Conservation (phyloP, 1,140 invertebrate genomes). For the Agrypnia vestita region DNA sequence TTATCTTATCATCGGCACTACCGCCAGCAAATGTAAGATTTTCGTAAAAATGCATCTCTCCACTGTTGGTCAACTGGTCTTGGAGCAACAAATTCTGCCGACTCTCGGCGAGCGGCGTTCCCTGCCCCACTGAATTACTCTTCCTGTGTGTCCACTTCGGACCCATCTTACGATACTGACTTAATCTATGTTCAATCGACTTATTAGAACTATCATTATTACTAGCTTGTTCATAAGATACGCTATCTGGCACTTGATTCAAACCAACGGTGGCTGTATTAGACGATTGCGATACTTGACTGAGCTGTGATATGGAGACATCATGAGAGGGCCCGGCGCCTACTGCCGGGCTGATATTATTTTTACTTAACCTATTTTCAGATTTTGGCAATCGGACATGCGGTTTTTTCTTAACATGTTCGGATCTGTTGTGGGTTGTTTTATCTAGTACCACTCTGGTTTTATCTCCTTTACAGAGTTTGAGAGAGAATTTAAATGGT, state of each 20-base stretch:
- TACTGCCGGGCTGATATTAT: constrained; percentile 53
- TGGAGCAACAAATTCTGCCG: constrained; percentile 69
- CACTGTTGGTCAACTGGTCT: constrained; percentile 64
- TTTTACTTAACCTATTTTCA: constrained; percentile 58
- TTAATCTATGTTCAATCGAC: constrained; percentile 68
- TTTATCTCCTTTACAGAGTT: constrained; percentile 79
- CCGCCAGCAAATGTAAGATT: constrained; percentile 67
- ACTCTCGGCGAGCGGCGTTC: constrained; percentile 68
- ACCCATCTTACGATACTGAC: constrained; percentile 64
- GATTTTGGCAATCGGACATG: constrained; percentile 35
- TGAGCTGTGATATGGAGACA: constrained; percentile 66
- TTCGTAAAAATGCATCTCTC: constrained; percentile 69
- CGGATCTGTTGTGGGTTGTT: constrained; percentile 69
- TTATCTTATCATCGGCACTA: constrained; percentile 53
- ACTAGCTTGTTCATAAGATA: constrained; percentile 53
- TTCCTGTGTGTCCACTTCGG: constrained; percentile 68
- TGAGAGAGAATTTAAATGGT: constrained; percentile 88
- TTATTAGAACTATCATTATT: constrained; percentile 39
- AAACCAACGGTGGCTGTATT: constrained; percentile 51
- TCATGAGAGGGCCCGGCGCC: constrained; percentile 65
- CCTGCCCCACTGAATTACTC: constrained; percentile 70
- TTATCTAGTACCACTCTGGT: constrained; percentile 72
- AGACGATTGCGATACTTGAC: constrained; percentile 45
- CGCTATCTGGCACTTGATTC: constrained; percentile 48
- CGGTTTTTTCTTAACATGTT: constrained; percentile 67